Conservation (phyloP, 2,888 invertebrate genomes). For the Anoplius nigerrimus region DNA sequence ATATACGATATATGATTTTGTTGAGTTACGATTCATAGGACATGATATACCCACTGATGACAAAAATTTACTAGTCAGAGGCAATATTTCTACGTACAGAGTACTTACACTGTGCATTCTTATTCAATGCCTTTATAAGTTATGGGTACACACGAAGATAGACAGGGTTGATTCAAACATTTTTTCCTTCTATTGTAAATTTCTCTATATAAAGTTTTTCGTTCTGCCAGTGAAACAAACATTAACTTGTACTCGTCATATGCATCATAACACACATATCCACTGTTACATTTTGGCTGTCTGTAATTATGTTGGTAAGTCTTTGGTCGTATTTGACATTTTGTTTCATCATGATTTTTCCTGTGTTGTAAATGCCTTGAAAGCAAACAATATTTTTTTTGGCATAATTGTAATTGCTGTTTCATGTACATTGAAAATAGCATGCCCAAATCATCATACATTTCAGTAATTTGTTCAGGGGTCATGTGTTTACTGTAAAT, state of each 20-base stretch:
- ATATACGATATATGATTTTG: not conserved
- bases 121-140: too few relatives aligned
- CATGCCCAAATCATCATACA: conserved; percentile 54
- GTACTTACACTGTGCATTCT: too few relatives aligned
- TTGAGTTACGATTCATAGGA: too few relatives aligned
- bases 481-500: too few relatives aligned
- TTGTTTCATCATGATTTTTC: conserved; percentile 40
- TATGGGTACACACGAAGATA: not conserved
- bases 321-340: conserved; percentile 45
- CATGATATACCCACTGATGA: too few relatives aligned
- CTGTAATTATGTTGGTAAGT: conserved; percentile 35
- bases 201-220: conserved; percentile 34
- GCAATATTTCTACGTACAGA: too few relatives aligned
- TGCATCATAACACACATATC: conserved; percentile 54
- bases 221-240: conserved; percentile 32
- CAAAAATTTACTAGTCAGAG: too few relatives aligned
- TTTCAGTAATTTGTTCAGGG: conserved; percentile 32
- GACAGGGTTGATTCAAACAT: conserved; percentile 52
- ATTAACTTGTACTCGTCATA: conserved; percentile 56
- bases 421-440: conserved; percentile 54
- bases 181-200: conserved; percentile 50
- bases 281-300: conserved; percentile 51
- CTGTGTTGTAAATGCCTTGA: conserved; percentile 42
- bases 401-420: conserved; percentile 44
- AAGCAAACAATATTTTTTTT: conserved; percentile 49